Evolutionary conservation across 2,797 vertebrate species (phyloP).

Genomic region (Phoxinus dragarum): DNA sequence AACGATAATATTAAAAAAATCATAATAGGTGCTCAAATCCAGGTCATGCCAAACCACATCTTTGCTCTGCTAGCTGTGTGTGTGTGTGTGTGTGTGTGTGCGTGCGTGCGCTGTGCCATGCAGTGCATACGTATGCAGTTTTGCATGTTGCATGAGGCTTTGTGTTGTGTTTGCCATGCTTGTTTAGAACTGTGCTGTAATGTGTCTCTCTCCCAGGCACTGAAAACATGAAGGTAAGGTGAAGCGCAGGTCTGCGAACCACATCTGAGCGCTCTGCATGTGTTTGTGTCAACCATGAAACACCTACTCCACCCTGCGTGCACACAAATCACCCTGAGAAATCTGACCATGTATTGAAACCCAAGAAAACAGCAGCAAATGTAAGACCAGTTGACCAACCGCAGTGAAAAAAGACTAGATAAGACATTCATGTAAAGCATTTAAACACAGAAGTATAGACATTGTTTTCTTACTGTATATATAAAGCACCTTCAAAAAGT

Average conservation of each 20-base stretch:
- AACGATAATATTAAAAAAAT: background rate
- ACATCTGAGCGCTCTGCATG: constrained; percentile 69
- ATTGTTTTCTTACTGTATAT: background rate
- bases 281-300: constrained; percentile 47
- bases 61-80: background rate
- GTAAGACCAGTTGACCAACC: background rate
- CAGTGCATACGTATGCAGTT: constrained; percentile 10
- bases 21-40: background rate
- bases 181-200: constrained; percentile 67
- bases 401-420: background rate
- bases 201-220: constrained; percentile 73
- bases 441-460: background rate
- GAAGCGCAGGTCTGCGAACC: constrained; percentile 65
- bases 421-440: background rate
- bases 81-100: background rate
- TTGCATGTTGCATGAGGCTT: constrained; percentile 51
- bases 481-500: background rate
- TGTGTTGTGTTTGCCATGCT: constrained; percentile 58
- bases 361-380: constrained; percentile 9
- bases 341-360: constrained; percentile 22
- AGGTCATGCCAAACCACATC: background rate
- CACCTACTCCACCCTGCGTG: constrained; percentile 42
- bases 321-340: constrained; percentile 28
- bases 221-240: constrained; percentile 77
- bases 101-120: constrained; percentile 44